phyloP scores from a whole-genome alignment of 2,888 invertebrate species.

The Apocheima hispidaria region DNA sequence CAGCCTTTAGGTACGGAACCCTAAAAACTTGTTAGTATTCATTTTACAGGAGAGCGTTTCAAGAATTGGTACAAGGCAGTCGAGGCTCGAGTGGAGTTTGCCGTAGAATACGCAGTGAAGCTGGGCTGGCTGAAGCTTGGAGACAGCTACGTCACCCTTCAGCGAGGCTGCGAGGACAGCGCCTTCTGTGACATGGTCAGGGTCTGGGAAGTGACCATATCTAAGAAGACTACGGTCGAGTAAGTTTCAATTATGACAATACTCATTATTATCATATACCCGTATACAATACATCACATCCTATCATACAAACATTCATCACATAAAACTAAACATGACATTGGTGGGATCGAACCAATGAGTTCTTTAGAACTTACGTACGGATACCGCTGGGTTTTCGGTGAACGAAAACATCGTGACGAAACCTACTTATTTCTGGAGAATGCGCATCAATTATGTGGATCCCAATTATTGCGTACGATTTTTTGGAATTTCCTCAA shows the following conservation, averaged over 20 bases:
- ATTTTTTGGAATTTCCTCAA: too few relatives aligned
- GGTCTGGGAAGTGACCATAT: slow-evolving; percentile 54
- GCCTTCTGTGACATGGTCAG: slow-evolving; percentile 66
- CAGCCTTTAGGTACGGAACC: too few relatives aligned
- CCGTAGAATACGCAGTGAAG: slow-evolving; percentile 62
- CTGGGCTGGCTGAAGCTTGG: slow-evolving; percentile 59
- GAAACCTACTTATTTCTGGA: too few relatives aligned
- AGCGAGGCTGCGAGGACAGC: slow-evolving; percentile 60
- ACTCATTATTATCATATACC: not conserved
- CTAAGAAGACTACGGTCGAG: slow-evolving; percentile 57
- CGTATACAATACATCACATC: too few relatives aligned
- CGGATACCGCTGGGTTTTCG: too few relatives aligned
- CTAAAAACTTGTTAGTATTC: not conserved
- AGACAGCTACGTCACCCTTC: slow-evolving; percentile 64
- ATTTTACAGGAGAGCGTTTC: slow-evolving; percentile 12
- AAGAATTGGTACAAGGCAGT: slow-evolving; percentile 54
- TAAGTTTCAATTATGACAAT: slow-evolving; percentile 48
- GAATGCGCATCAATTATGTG: too few relatives aligned
- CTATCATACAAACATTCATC: too few relatives aligned
- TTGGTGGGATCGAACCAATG: too few relatives aligned
- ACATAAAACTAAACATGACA: too few relatives aligned
- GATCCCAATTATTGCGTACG: too few relatives aligned
- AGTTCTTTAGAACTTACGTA: too few relatives aligned
- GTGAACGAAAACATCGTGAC: too few relatives aligned
- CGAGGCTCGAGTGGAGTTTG: slow-evolving; percentile 59